Conservation (phyloP, 1,140 invertebrate species). For the Agrypnia vestita region DNA sequence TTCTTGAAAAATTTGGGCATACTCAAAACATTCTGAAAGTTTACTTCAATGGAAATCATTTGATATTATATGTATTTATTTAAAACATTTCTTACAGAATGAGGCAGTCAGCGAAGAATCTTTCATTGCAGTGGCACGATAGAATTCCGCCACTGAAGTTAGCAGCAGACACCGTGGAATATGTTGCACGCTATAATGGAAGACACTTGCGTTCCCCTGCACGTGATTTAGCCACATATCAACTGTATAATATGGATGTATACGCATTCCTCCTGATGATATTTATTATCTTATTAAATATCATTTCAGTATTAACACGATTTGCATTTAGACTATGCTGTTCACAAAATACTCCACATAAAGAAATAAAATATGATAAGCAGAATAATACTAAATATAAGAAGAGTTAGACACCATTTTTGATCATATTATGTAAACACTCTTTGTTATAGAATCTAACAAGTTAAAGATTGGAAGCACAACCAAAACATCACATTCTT, state of each 20-base stretch:
- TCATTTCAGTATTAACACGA: not conserved
- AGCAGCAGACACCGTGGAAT: constrained; percentile 81
- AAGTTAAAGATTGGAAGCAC: no score
- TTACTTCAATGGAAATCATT: no score
- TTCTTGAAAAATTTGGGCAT: no score
- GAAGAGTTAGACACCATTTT: not conserved
- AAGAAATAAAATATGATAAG: not conserved
- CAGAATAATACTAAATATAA: constrained; percentile 43
- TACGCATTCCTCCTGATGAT: constrained; percentile 46
- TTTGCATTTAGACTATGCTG: constrained; percentile 17
- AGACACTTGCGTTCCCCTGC: constrained; percentile 70
- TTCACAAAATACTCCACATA: not conserved
- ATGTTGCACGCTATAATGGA: constrained; percentile 76
- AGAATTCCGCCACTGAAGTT: constrained; percentile 77
- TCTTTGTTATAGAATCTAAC: no score
- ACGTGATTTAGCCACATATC: constrained; percentile 66
- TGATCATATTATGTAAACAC: no score
- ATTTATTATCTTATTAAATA: not conserved
- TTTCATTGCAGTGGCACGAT: constrained; percentile 79
- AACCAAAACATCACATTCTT: no score
- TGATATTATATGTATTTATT: no score
- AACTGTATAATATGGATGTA: constrained; percentile 66
- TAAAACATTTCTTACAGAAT: constrained; percentile 65
- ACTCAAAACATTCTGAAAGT: no score
- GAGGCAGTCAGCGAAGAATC: constrained; percentile 66